Evolutionary conservation across 2,888 invertebrate species (phyloP), one percentile per base, ranked within the genome.

Genomic region (Auanema freiburgensis): DNA sequence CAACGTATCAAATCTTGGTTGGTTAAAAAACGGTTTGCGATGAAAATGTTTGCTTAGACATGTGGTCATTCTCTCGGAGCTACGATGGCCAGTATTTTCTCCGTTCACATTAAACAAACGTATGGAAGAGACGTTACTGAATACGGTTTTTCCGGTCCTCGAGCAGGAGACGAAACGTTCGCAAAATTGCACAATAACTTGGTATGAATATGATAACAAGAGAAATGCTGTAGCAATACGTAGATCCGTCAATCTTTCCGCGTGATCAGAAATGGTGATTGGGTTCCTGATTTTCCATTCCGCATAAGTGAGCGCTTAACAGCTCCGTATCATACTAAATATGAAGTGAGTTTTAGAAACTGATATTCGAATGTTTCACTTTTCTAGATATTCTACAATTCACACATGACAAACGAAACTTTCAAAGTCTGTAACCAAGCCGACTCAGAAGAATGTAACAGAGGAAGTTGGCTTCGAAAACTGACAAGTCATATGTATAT

Each of bases 41-140:
- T 57, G 33, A 33, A 8, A 33, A 3, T 33, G 33, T 33, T 33
- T 33, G 33, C 33, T 41, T 11, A 62, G 62, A 57, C 57, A 5
- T 62, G 62, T 43, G 72, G 72, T 4, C 72, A 72, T 50, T 72
- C 72, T 0, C 51, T 72, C 16, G 72, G 72, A 11, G 72, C 69
- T n/a, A 51, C 67, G 3, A 57, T 72, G 67, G 53, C 69, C 5
- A 66, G 64, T 21, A 33, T 72, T 40, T 61, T 69, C 24, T 43
- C 69, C 14, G 49, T 69, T 3, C 69, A 69, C 41, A 62, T 69
- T n/a, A 63, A 69, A 24, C 46, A 65, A n/a, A 62, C 57, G 11
- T 66, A 59, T 25, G n/a, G n/a, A 18, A 59, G 57, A 11, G 14
- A 56, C 3, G 62, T 63, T 0, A 25, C 18, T n/a, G 57, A 68